phyloP scores from a whole-genome alignment of 2,888 invertebrate genomes.

The Dolichopus griseipennis region DNA sequence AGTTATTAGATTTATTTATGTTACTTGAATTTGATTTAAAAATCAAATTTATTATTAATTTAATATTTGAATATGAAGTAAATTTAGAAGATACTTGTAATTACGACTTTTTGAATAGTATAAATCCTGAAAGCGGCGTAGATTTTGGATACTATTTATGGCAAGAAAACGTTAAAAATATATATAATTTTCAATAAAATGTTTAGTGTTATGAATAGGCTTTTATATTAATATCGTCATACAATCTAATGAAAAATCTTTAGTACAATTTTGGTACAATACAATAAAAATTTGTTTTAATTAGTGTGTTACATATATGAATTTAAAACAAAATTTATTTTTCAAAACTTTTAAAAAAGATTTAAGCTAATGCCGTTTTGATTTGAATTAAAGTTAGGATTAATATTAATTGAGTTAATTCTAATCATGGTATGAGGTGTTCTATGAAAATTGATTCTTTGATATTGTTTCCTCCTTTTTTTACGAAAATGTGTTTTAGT shows the following conservation, averaged over 20 bases:
- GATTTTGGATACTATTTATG: constrained; percentile 18
- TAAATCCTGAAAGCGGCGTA: no score
- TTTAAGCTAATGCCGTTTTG: not conserved
- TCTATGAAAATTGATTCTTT: constrained; percentile 62
- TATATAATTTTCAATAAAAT: not conserved
- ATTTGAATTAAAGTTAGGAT: constrained; percentile 25
- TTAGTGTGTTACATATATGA: no score
- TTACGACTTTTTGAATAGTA: not conserved
- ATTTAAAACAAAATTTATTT: no score
- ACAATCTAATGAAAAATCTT: no score
- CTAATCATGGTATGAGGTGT: constrained; percentile 63
- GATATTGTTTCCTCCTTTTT: constrained; percentile 67
- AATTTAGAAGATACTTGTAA: not conserved
- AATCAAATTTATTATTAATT: constrained; percentile 14
- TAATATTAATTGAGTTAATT: constrained; percentile 63
- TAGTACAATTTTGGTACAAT: no score
- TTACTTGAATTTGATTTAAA: constrained; percentile 18
- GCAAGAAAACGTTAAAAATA: constrained; percentile 15
- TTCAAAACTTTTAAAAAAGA: not conserved
- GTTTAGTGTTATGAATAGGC: no score
- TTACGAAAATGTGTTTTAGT: constrained; percentile 69
- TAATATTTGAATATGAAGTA: constrained; percentile 5
- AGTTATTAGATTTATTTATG: constrained; percentile 19
- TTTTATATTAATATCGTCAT: no score
- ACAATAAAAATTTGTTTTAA: no score